Evolutionary conservation across 2,797 vertebrate genomes (phyloP).

Genomic region (Saxicola maurus): DNA sequence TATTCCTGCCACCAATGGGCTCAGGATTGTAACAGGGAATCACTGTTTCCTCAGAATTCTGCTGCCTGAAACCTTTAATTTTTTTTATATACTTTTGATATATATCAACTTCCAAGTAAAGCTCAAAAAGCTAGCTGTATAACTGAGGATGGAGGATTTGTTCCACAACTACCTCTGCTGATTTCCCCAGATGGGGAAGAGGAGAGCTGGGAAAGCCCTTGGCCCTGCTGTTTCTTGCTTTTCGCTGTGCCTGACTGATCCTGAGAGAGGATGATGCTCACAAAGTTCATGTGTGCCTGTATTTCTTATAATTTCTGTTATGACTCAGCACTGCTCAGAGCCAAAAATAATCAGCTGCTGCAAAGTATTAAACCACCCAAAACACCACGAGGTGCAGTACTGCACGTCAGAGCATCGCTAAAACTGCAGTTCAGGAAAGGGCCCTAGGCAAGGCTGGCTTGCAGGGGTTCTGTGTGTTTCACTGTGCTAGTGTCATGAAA

Average conservation of each 20-base stretch:
- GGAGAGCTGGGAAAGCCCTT: not conserved
- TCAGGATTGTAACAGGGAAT: not conserved
- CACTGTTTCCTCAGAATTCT: not conserved
- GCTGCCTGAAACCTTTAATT: not conserved
- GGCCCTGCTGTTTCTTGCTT: not conserved
- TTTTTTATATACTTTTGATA: not conserved
- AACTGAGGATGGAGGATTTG: not conserved
- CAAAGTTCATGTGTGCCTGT: accelerated
- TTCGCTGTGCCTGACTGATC: not conserved
- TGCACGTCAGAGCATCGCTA: not conserved
- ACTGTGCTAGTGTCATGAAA: not conserved
- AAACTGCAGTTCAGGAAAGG: not conserved
- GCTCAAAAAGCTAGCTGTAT: not conserved
- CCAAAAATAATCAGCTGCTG: not conserved
- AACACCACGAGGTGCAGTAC: not conserved
- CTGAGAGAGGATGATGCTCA: not conserved
- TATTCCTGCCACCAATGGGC: not conserved
- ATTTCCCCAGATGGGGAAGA: not conserved
- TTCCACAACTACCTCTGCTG: not conserved
- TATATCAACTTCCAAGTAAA: not conserved
- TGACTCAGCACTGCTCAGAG: not conserved
- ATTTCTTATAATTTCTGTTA: not conserved
- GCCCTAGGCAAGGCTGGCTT: not conserved
- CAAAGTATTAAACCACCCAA: not conserved
- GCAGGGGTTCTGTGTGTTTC: not conserved